Percentiles rank a stretch among this genome's conserved stretches.
Evolutionary conservation across 2,113 vertebrate species (phyloP).

Genomic region (Emydura subglobosa): DNA sequence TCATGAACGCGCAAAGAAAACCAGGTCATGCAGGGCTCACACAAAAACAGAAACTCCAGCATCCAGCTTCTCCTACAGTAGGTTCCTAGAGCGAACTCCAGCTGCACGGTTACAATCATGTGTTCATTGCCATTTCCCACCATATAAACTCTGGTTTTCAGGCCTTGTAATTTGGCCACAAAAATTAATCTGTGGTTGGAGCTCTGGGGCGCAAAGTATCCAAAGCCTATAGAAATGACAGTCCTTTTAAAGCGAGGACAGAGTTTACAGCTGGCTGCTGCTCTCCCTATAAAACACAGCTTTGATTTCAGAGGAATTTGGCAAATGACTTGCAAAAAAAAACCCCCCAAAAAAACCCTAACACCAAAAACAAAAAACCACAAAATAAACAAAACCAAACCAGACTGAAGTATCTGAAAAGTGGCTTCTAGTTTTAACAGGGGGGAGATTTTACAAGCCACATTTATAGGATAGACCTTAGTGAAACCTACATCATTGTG

Average conservation of each 20-base stretch:
- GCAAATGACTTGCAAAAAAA: rapidly evolving
- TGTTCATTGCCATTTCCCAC: rapidly evolving
- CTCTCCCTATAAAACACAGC: not conserved
- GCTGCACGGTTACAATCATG: rapidly evolving
- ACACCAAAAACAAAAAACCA: no score
- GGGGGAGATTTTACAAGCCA: not conserved
- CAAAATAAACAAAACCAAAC: not conserved
- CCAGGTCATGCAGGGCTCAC: not conserved
- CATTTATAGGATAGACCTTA: not conserved
- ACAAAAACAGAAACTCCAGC: not conserved
- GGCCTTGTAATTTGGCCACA: not conserved
- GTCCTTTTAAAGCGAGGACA: rapidly evolving
- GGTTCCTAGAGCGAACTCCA: not conserved
- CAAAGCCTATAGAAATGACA: not conserved
- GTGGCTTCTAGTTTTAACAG: not conserved
- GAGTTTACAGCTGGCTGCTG: not conserved
- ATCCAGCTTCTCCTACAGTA: not conserved
- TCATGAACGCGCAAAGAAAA: not conserved
- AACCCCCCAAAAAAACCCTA: not conserved
- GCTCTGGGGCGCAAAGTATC: not conserved
- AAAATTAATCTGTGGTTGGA: not conserved
- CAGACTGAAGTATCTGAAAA: not conserved
- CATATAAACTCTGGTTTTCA: rapidly evolving
- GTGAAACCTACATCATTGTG: not conserved
- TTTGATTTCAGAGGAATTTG: not conserved